Percentiles rank a stretch among this genome's conserved stretches.
Evolutionary conservation across 2,113 vertebrate genomes (phyloP).

Genomic region (Crypturellus undulatus): DNA sequence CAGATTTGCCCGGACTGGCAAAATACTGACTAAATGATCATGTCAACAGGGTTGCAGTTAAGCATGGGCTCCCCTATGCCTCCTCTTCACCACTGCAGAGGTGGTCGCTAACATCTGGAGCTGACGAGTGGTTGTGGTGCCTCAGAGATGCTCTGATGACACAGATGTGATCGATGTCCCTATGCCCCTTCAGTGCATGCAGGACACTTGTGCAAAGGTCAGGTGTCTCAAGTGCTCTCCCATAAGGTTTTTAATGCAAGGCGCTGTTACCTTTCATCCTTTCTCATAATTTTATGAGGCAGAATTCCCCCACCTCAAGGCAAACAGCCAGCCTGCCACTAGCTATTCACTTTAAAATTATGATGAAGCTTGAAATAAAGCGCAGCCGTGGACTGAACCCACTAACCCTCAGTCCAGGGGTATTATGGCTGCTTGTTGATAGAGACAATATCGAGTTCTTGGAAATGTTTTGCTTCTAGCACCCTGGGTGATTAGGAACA

Average conservation of each 20-base stretch:
- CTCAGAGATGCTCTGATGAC: neutral
- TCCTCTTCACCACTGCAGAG: accelerated
- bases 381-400: slow-evolving; percentile 20
- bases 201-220: slow-evolving; percentile 56
- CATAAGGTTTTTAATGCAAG: slow-evolving; percentile 66
- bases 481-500: slow-evolving; percentile 56
- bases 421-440: slow-evolving; percentile 53
- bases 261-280: slow-evolving; percentile 52
- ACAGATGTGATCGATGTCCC: neutral
- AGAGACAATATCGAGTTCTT: slow-evolving; percentile 71
- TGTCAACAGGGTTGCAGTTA: neutral
- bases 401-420: slow-evolving; percentile 55
- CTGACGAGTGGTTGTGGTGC: neutral
- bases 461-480: slow-evolving; percentile 73
- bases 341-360: slow-evolving; percentile 60
- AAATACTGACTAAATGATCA: neutral
- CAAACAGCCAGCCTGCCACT: slow-evolving; percentile 56
- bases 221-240: slow-evolving; percentile 24
- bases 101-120: neutral
- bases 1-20: neutral
- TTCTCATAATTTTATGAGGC: slow-evolving; percentile 69
- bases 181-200: neutral
- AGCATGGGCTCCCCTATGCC: neutral
- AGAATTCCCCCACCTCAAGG: slow-evolving; percentile 57
- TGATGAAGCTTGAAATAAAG: slow-evolving; percentile 67